Conservation (phyloP, 2,888 invertebrate genomes). For the Netelia inedita region DNA sequence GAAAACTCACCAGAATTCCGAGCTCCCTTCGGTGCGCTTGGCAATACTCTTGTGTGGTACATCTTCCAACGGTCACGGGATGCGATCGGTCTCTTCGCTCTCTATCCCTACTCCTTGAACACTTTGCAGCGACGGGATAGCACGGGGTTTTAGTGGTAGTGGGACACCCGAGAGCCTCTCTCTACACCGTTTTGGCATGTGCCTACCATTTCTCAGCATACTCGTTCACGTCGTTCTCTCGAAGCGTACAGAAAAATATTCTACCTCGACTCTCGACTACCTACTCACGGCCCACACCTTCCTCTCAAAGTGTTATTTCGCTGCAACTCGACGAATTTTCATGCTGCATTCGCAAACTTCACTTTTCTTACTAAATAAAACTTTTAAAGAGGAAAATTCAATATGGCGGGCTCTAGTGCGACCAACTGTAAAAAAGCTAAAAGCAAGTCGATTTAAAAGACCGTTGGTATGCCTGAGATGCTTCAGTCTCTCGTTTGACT, state of each 20-base stretch:
- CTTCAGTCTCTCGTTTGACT: not conserved
- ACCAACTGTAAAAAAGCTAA: too few relatives aligned
- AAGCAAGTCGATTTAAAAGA: too few relatives aligned
- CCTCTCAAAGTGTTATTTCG: not conserved
- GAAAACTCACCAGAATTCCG: slow-evolving; percentile 25
- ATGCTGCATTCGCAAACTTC: not conserved
- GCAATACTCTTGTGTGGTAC: slow-evolving; percentile 63
- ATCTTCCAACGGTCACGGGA: slow-evolving; percentile 72
- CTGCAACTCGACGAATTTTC: not conserved
- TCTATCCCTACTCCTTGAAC: slow-evolving; percentile 56
- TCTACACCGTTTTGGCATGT: not conserved
- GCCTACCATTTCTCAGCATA: slow-evolving; percentile 1
- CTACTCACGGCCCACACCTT: slow-evolving; percentile 43
- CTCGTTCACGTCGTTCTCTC: slow-evolving; percentile 13
- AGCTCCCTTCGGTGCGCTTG: slow-evolving; percentile 21
- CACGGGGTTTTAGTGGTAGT: slow-evolving; percentile 25
- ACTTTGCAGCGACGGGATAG: not conserved
- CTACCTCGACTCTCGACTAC: slow-evolving; percentile 52
- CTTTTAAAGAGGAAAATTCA: not conserved
- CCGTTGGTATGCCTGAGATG: not conserved
- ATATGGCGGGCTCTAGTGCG: not conserved
- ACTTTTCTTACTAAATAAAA: not conserved
- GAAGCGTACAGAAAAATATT: slow-evolving; percentile 7
- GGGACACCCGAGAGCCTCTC: slow-evolving; percentile 43
- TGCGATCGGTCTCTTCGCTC: slow-evolving; percentile 58